Percentiles rank a stretch among this genome's conserved stretches.
Evolutionary conservation across 2,888 invertebrate species (phyloP).

Genomic region (Drosophila kuntzei): DNA sequence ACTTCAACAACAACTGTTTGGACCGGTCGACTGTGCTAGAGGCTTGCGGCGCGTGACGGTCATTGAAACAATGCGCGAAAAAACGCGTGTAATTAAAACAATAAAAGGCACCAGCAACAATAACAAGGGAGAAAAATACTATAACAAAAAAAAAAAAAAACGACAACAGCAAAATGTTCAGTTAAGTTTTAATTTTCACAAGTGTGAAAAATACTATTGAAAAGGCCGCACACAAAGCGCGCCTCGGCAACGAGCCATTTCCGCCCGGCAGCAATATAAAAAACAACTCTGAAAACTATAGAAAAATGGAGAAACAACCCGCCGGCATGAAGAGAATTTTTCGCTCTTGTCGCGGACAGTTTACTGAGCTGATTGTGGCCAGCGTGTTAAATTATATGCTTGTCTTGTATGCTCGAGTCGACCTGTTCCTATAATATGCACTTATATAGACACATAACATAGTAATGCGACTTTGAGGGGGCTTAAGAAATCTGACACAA

Average conservation of each 20-base stretch:
- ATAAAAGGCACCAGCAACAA: slow-evolving; percentile 62
- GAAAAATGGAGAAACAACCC: neutral
- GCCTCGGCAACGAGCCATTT: slow-evolving; percentile 63
- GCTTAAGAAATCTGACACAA: slow-evolving; percentile 20
- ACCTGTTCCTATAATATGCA: slow-evolving; percentile 7
- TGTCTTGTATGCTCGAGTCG: slow-evolving; percentile 13
- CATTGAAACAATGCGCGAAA: slow-evolving; percentile 77
- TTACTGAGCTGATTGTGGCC: slow-evolving; percentile 33
- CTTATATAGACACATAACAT: slow-evolving; percentile 11
- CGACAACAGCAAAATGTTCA: slow-evolving; percentile 61
- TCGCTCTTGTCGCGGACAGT: slow-evolving; percentile 22
- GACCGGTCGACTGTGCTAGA: slow-evolving; percentile 36
- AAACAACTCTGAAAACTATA: neutral
- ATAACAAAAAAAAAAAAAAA: slow-evolving; percentile 16
- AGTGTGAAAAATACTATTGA: slow-evolving; percentile 76
- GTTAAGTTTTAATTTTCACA: slow-evolving; percentile 78
- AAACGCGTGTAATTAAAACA: slow-evolving; percentile 78
- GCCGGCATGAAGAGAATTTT: slow-evolving; percentile 27
- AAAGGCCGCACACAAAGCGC: slow-evolving; percentile 63
- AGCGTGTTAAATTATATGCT: slow-evolving; percentile 38
- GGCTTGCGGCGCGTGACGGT: slow-evolving; percentile 74
- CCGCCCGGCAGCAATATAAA: slow-evolving; percentile 50
- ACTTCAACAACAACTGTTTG: slow-evolving; percentile 45
- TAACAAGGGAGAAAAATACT: slow-evolving; percentile 13
- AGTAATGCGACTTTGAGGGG: slow-evolving; percentile 7